These are phyloP conservation scores for Onchidella celtica DNA, from an alignment of 2,888 invertebrate genomes.

Conservation along the genomic window DNA sequence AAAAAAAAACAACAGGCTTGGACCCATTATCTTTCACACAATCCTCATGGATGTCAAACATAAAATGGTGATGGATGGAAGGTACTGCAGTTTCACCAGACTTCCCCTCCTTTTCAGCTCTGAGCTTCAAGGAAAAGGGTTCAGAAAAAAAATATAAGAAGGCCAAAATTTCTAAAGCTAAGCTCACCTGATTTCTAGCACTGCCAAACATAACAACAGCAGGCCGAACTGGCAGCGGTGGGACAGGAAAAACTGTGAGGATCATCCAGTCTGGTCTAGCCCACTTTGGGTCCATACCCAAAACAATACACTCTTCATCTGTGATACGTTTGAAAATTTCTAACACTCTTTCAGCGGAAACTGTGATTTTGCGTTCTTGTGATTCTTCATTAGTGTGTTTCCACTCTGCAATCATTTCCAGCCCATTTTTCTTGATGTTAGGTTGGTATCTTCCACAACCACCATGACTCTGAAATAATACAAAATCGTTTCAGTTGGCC, in stretches of 20 bases:
- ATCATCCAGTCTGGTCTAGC: constrained; percentile 99
- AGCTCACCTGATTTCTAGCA: constrained; percentile 89
- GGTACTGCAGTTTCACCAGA: no score
- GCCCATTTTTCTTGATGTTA: constrained; percentile 91
- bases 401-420: constrained; percentile 98
- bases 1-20: no score
- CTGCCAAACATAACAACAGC: constrained; percentile 99
- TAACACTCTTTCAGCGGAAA: constrained; percentile 97
- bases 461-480: constrained; percentile 86
- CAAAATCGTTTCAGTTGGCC: background rate
- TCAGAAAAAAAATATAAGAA: no score
- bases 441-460: constrained; percentile 99
- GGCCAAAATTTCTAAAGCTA: background rate
- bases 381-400: constrained; percentile 98
- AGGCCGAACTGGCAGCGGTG: constrained; percentile 96
- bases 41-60: no score
- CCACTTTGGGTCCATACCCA: constrained; percentile 95
- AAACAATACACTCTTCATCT: constrained; percentile 97
- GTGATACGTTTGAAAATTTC: constrained; percentile 91
- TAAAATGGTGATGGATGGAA: no score
- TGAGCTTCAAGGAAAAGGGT: no score
- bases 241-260: constrained; percentile 97
- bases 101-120: no score
- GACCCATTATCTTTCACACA: no score
- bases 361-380: constrained; percentile 94